A percentile compares a stretch with the other conserved stretches of the same genome.
phyloP scores from a whole-genome alignment of 2,113 vertebrate species.

The Parotia lawesii region DNA sequence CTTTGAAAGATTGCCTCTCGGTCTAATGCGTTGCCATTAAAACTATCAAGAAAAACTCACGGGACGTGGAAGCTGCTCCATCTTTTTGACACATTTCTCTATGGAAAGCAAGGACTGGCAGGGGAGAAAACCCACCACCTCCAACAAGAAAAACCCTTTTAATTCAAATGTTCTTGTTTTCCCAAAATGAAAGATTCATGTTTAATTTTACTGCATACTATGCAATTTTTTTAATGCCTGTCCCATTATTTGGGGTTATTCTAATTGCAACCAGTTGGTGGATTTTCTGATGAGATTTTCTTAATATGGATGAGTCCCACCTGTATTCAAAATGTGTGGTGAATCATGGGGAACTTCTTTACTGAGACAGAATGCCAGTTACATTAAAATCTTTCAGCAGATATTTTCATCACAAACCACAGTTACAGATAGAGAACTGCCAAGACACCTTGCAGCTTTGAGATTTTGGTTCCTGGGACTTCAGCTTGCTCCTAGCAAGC shows the following conservation, averaged over 20 bases:
- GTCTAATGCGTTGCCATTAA: neutral
- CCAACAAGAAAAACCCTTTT: neutral
- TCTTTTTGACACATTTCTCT: slow-evolving; percentile 14
- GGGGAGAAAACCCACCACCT: neutral
- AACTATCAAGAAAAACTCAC: neutral
- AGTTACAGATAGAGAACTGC: neutral
- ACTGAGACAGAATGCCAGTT: neutral
- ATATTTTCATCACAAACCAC: neutral
- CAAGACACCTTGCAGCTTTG: neutral
- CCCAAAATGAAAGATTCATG: neutral
- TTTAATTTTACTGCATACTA: neutral
- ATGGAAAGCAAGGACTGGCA: neutral
- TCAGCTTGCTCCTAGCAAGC: neutral
- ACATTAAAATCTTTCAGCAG: neutral
- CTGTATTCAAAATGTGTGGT: neutral
- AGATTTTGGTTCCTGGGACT: neutral
- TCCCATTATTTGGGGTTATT: neutral
- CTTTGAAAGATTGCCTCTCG: slow-evolving; percentile 9
- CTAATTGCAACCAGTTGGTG: neutral
- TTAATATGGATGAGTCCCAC: neutral
- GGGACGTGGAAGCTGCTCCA: neutral
- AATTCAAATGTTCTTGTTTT: neutral
- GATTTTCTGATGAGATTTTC: neutral
- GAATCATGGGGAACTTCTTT: neutral
- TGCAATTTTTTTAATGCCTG: neutral